phyloP scores from a whole-genome alignment of 2,888 invertebrate species.

The Gasteruption jaculator region DNA sequence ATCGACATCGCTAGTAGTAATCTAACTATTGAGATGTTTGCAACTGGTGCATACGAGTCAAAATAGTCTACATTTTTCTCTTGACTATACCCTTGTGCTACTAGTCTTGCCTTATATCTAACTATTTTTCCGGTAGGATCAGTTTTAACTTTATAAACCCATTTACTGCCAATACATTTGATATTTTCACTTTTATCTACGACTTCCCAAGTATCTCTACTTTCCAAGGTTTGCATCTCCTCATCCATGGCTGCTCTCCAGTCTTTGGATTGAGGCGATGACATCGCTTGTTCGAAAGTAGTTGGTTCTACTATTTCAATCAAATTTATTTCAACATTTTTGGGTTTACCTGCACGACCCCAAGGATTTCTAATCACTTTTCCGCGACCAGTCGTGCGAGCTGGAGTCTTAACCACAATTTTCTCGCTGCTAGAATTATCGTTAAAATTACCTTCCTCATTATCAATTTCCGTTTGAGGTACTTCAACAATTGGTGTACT shows the following conservation, averaged over 20 bases:
- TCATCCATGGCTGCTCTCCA: constrained; percentile 10
- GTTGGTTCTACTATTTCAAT: too few relatives aligned
- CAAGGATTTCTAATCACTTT: too few relatives aligned
- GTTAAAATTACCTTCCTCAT: too few relatives aligned
- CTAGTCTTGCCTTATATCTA: constrained; percentile 14
- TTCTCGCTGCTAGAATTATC: too few relatives aligned
- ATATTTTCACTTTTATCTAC: not conserved
- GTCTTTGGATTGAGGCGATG: constrained; percentile 11
- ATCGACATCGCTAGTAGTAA: constrained; percentile 7
- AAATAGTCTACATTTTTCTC: constrained; percentile 11
- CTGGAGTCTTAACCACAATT: too few relatives aligned
- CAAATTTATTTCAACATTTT: too few relatives aligned
- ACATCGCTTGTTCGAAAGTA: constrained; percentile 13
- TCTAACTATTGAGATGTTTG: constrained; percentile 5
- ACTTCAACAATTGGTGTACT: too few relatives aligned
- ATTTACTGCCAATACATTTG: constrained; percentile 15
- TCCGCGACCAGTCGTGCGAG: too few relatives aligned
- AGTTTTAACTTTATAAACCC: constrained; percentile 18
- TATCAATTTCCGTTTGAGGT: too few relatives aligned
- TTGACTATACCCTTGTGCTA: constrained; percentile 7
- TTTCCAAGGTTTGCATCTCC: constrained; percentile 7
- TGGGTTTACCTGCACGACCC: too few relatives aligned
- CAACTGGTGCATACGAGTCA: constrained; percentile 11
- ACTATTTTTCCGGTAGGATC: constrained; percentile 11
- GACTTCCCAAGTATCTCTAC: constrained; percentile 16